Base-by-base conservation (phyloP, 2,888 invertebrate species). In the Meandrusa payeni region DNA sequence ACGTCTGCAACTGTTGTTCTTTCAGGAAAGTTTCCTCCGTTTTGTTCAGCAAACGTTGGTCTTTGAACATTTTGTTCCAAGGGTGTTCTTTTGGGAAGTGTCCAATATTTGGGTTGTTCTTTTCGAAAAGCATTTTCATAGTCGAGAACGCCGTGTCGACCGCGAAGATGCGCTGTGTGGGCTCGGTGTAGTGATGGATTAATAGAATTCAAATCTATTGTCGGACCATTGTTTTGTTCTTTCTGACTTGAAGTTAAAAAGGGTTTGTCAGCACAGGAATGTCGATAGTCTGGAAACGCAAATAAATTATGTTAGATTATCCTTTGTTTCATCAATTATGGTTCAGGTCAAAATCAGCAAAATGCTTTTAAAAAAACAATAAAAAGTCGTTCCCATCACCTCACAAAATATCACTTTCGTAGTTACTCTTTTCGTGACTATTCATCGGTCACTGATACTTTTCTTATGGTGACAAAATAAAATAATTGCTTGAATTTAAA, bases 201-300 rank as follows among this genome's bases (percentile, higher is more conserved):
- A 37, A 77, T 64, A 13, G 71, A 59, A 48, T 74, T 72, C 24
- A 81, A 50, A 53, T 78, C 69, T 42, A 75, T 55, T 33, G 64
- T 61, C 46, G 69, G 65, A 48, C 64, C 62, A 50, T 64, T 69
- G 28, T 69, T 67, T 55, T 69, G 72, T 46, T 58, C 26, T 38
- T 38, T 44, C 27, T 32, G 20, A 13, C 22, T 9, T 23, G 38
- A 10, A 32, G 6, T 75, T 61, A 65, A 64, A 61, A 71, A 68
- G 62, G 77, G 76, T 61, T 75, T 83, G 78, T 88, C 89, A 89
- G 88, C 89, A 79, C 82, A 89, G 86, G 90, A 90, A 90, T 87
- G 91, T 91, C 90, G 91, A 91, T 89, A 90, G 88, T 89, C 91
- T 91, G 88, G 53, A 81, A 80, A 59, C 45, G 48, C 42, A 60